A percentile compares a stretch with the other conserved stretches of the same genome.
Conservation (phyloP, 2,888 invertebrate species). For the Cyrtodaria siliqua region DNA sequence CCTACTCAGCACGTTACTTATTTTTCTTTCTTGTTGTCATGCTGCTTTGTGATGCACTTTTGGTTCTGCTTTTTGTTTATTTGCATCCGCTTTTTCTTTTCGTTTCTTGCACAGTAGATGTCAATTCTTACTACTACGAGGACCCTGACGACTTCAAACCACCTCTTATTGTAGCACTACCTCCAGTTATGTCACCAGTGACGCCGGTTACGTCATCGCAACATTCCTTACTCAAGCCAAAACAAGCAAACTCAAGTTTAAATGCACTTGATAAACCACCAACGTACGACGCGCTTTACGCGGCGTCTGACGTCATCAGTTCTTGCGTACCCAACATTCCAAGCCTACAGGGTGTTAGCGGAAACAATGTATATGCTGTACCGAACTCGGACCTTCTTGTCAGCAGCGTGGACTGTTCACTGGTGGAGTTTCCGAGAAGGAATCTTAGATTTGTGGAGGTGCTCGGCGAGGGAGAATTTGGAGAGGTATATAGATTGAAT, state of each 20-base stretch:
- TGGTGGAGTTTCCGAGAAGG: constrained; percentile 93
- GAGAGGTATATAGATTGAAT: constrained; percentile 89
- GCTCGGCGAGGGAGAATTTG: constrained; percentile 95
- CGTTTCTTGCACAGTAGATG: constrained; percentile 72
- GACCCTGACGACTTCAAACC: constrained; percentile 84
- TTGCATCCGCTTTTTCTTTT: constrained; percentile 51
- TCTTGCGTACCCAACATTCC: constrained; percentile 81
- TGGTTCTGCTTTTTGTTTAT: constrained; percentile 41
- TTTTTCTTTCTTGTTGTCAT: constrained; percentile 10
- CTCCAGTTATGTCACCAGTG: constrained; percentile 74
- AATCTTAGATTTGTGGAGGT: constrained; percentile 94
- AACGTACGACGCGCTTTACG: constrained; percentile 81
- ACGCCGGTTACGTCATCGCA: constrained; percentile 61
- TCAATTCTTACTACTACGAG: constrained; percentile 81
- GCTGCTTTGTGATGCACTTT: constrained; percentile 22
- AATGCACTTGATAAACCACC: constrained; percentile 78
- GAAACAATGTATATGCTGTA: constrained; percentile 87
- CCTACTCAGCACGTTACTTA: background rate
- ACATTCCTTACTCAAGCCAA: constrained; percentile 63
- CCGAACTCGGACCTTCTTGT: constrained; percentile 86
- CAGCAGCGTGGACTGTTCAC: constrained; percentile 86
- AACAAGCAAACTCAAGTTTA: constrained; percentile 44
- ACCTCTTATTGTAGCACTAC: constrained; percentile 79
- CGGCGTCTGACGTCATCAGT: constrained; percentile 81
- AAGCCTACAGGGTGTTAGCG: constrained; percentile 85